Conservation (phyloP, 2,113 vertebrate genomes). For the Numenius arquata region DNA sequence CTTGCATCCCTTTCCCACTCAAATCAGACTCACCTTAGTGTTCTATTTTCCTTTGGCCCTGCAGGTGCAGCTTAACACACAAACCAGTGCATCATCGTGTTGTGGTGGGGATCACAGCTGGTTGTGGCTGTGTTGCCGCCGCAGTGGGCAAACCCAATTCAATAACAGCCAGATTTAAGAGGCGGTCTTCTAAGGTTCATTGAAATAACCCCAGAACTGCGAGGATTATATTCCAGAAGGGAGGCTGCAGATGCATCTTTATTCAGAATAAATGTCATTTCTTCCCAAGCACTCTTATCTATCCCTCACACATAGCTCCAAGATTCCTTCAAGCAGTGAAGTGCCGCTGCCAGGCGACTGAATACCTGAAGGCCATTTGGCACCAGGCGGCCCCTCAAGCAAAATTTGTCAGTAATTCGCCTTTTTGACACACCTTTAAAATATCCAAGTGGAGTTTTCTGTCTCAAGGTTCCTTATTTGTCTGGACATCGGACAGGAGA, state of each 20-base stretch:
- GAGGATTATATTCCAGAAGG: conserved; percentile 43
- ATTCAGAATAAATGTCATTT: conserved; percentile 21
- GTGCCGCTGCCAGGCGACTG: not conserved
- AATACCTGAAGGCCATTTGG: conserved; percentile 8
- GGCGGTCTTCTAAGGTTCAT: not conserved
- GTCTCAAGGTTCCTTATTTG: not conserved
- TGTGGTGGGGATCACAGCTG: not conserved
- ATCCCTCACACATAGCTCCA: conserved; percentile 25
- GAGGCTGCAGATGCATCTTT: conserved; percentile 24
- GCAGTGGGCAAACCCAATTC: not conserved
- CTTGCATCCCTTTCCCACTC: not conserved
- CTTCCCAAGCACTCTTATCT: conserved; percentile 55
- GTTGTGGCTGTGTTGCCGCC: not conserved
- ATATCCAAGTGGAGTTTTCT: not conserved
- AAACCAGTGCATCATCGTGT: not conserved
- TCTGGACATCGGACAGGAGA: not conserved
- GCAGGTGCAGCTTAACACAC: not conserved
- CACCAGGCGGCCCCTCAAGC: not conserved
- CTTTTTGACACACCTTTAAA: not conserved
- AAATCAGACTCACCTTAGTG: not conserved
- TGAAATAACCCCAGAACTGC: conserved; percentile 24
- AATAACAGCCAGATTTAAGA: not conserved
- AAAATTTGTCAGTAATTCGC: not conserved
- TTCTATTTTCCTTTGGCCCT: not conserved
- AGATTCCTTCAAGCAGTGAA: conserved; percentile 29